These are phyloP conservation scores for Ormyrus thymus DNA, from an alignment of 2,888 invertebrate genomes.

Conservation along the genomic window DNA sequence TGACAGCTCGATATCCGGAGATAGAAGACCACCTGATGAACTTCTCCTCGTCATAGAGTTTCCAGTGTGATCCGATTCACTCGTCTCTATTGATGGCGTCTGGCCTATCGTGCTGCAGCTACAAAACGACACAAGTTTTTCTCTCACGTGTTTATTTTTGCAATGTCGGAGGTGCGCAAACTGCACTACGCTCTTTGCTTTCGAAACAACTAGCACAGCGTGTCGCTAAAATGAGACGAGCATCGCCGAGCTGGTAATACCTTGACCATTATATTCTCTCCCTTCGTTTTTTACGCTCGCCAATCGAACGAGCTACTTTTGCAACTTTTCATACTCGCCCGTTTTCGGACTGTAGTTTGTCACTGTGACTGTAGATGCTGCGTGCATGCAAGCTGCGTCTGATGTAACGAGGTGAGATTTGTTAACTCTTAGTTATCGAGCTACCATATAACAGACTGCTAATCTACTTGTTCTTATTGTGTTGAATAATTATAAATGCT, in stretches of 20 bases:
- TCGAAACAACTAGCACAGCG: no score
- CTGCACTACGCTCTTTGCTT: background rate
- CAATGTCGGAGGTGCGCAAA: background rate
- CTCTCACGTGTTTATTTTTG: constrained; percentile 30
- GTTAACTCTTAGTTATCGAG: background rate
- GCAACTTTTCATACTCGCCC: no score
- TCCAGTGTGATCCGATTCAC: constrained; percentile 76
- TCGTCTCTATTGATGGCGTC: constrained; percentile 82
- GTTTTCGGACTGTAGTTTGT: no score
- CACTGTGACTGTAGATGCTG: no score
- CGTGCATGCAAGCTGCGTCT: constrained; percentile 2
- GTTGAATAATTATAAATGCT: no score
- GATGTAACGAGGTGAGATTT: constrained; percentile 35
- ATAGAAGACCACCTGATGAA: constrained; percentile 88
- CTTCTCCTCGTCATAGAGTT: constrained; percentile 82
- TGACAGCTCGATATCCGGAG: constrained; percentile 83
- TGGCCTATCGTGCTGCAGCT: constrained; percentile 80
- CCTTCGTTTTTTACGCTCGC: background rate
- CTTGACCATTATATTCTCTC: constrained; percentile 10
- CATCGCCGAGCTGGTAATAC: background rate
- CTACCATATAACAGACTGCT: no score
- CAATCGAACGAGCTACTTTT: background rate
- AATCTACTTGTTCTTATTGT: background rate
- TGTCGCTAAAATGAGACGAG: no score
- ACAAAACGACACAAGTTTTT: constrained; percentile 22